phyloP scores from a whole-genome alignment of 2,797 vertebrate species.

The Arctocebus calabarensis region DNA sequence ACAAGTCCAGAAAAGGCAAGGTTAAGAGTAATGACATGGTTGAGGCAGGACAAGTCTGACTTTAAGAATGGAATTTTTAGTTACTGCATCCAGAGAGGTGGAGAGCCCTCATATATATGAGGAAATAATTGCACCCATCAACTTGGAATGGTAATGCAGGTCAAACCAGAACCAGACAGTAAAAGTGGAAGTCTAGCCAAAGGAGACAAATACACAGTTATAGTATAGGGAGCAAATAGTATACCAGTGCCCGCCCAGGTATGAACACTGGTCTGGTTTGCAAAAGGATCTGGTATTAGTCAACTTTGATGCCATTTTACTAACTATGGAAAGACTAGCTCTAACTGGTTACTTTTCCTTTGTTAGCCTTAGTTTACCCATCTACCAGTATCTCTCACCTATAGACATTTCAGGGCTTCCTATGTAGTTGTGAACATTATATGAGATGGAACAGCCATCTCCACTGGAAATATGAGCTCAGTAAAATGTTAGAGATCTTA shows the following conservation, averaged over 20 bases:
- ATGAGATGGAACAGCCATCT: background rate
- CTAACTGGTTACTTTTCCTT: background rate
- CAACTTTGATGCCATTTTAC: background rate
- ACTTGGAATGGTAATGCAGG: background rate
- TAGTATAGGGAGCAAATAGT: background rate
- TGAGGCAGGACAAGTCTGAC: background rate
- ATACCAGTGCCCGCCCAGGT: background rate
- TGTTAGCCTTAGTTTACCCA: background rate
- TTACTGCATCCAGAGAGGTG: background rate
- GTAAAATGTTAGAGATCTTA: background rate
- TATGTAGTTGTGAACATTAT: background rate
- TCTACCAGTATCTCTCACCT: background rate
- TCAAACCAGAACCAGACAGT: background rate
- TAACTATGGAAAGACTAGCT: background rate
- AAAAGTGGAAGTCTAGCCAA: background rate
- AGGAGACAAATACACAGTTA: background rate
- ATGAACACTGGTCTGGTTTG: background rate
- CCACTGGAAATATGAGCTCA: background rate
- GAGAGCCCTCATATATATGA: background rate
- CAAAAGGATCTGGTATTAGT: background rate
- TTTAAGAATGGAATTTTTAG: conserved; percentile 13
- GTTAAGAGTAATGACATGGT: background rate
- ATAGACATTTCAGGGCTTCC: background rate
- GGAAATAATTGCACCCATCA: background rate
- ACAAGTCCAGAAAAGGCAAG: background rate